A percentile compares a stretch with the other conserved stretches of the same genome.
Evolutionary conservation across 2,888 invertebrate genomes (phyloP).

Genomic region (Caenorhabditis becei): DNA sequence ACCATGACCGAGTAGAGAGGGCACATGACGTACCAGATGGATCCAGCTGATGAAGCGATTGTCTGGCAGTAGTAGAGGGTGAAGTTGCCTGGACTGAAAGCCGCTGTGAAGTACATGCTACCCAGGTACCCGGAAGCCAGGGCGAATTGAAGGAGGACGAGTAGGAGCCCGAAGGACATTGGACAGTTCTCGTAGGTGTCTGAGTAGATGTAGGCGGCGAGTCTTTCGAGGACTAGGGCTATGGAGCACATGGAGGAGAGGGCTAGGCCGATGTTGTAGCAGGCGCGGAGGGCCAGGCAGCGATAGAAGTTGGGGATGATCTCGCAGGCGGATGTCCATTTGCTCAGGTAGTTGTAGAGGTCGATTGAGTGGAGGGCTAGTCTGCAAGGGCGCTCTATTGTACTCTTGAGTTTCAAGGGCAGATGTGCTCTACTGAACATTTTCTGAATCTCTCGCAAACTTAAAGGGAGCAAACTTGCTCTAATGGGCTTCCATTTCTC

Average conservation of each 20-base stretch:
- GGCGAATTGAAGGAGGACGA: slow-evolving; percentile 18
- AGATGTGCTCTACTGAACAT: no score
- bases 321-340: not conserved
- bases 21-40: slow-evolving; percentile 21
- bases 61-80: slow-evolving; percentile 43
- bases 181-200: slow-evolving; percentile 30
- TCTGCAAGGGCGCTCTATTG: no score
- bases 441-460: no score
- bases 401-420: no score
- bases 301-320: slow-evolving; percentile 42
- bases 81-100: slow-evolving; percentile 18
- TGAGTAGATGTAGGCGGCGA: slow-evolving; percentile 3
- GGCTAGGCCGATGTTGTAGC: slow-evolving; percentile 41
- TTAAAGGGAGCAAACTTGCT: no score
- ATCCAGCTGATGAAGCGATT: slow-evolving; percentile 27
- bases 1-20: slow-evolving; percentile 32
- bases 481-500: no score
- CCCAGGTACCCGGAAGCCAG: slow-evolving; percentile 15
- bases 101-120: slow-evolving; percentile 38
- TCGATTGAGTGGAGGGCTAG: slow-evolving; percentile 21
- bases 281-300: slow-evolving; percentile 17
- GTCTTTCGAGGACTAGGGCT: slow-evolving; percentile 29
- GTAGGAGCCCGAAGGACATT: not conserved
- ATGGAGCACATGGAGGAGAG: slow-evolving; percentile 46
- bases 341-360: slow-evolving; percentile 17